phyloP scores from a whole-genome alignment of 2,113 vertebrate species.

The Notothenia coriiceps region DNA sequence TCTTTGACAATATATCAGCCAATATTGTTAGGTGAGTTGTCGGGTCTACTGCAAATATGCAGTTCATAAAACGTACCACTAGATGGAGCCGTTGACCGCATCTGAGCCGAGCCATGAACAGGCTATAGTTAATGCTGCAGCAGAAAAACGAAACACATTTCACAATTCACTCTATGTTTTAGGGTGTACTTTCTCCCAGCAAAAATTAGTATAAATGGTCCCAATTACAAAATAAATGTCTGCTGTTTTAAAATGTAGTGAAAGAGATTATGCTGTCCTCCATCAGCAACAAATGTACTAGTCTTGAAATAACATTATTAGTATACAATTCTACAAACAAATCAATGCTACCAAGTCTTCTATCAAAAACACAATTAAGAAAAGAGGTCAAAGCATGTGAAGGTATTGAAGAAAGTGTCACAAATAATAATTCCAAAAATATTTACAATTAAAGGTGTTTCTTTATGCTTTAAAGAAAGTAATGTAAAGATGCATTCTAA shows the following conservation, averaged over 20 bases:
- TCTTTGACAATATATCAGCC: background rate
- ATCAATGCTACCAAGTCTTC: background rate
- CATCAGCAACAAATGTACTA: background rate
- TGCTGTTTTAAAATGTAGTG: too few species aligned
- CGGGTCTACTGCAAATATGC: background rate
- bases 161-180: background rate
- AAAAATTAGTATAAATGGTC: too few species aligned
- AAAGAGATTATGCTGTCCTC: background rate
- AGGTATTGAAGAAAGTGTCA: background rate
- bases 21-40: background rate
- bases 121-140: background rate
- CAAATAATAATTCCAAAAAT: background rate
- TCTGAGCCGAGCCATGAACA: background rate
- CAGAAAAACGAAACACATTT: too few species aligned
- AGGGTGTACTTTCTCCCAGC: too few species aligned
- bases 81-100: conserved; percentile 43
- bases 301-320: background rate
- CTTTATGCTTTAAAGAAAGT: background rate
- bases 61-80: conserved; percentile 32
- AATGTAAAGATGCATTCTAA: background rate
- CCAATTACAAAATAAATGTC: too few species aligned
- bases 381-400: too few species aligned
- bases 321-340: background rate
- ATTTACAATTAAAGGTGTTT: too few species aligned
- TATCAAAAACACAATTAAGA: background rate